Evolutionary conservation across 2,888 invertebrate genomes (phyloP).

Genomic region (Paralinhomoeus sp.): DNA sequence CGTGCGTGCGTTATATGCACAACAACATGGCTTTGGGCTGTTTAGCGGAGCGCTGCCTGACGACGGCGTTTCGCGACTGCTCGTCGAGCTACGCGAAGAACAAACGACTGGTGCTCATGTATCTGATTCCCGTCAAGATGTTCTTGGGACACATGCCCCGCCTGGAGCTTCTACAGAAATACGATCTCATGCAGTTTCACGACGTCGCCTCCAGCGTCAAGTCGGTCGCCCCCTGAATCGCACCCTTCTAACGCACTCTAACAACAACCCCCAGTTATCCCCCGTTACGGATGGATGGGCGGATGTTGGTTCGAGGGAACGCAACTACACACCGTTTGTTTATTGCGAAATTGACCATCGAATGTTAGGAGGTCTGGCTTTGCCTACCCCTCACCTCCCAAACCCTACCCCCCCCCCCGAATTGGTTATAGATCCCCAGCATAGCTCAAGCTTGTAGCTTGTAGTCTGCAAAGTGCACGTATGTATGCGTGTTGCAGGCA

Average conservation of each 20-base stretch:
- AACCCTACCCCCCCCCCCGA: background rate
- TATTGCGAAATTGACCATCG: too few relatives aligned
- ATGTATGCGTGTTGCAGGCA: constrained; percentile 35
- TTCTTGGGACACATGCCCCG: constrained; percentile 82
- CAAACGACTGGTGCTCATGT: constrained; percentile 72
- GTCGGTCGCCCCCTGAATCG: too few relatives aligned
- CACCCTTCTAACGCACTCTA: too few relatives aligned
- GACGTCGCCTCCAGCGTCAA: constrained; percentile 66
- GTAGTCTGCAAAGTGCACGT: too few relatives aligned
- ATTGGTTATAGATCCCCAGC: background rate
- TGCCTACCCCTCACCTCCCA: too few relatives aligned
- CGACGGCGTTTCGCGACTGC: constrained; percentile 76
- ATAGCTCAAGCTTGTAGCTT: background rate
- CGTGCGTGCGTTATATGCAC: too few relatives aligned
- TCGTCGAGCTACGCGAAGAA: constrained; percentile 50
- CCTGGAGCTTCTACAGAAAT: constrained; percentile 52
- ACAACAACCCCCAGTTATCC: too few relatives aligned
- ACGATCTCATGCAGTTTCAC: constrained; percentile 68
- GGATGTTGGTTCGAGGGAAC: too few relatives aligned
- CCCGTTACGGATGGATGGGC: too few relatives aligned
- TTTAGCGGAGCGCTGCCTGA: constrained; percentile 63
- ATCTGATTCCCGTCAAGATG: constrained; percentile 90
- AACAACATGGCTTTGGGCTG: constrained; percentile 9
- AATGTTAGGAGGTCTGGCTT: too few relatives aligned
- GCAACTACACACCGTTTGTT: too few relatives aligned